Conservation (phyloP, 2,113 vertebrate genomes). For the Pituophis catenifer region DNA sequence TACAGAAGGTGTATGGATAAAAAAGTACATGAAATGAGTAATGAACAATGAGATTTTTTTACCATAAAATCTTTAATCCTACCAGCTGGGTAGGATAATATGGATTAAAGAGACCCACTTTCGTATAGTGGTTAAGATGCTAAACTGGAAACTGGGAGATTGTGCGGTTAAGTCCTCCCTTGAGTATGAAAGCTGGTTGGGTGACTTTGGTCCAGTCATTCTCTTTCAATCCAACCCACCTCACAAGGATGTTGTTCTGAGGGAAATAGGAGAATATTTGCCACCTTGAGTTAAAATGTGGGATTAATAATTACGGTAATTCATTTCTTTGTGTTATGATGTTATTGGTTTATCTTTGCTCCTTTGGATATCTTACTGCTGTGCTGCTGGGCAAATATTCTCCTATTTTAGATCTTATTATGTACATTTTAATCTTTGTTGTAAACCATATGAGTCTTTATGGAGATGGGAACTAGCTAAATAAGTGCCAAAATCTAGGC, state of each 20-base stretch:
- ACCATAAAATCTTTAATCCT: background rate
- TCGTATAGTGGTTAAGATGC: background rate
- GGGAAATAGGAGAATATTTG: background rate
- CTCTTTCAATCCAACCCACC: background rate
- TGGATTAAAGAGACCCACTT: background rate
- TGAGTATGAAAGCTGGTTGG: background rate
- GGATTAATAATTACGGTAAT: background rate
- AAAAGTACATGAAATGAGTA: background rate
- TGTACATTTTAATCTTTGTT: background rate
- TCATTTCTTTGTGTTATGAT: background rate
- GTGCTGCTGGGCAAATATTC: background rate
- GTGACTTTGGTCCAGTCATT: background rate
- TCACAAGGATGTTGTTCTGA: background rate
- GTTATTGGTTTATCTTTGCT: background rate
- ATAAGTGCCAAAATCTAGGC: background rate
- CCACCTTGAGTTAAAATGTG: background rate
- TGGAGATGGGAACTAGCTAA: background rate
- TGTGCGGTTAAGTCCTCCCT: background rate
- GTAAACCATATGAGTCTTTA: background rate
- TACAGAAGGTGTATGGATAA: background rate
- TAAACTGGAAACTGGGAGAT: background rate
- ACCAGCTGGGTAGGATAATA: background rate
- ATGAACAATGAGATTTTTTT: background rate
- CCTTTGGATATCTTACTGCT: background rate
- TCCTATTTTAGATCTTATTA: background rate